phyloP scores from a whole-genome alignment of 37 sponge, comb jelly and placozoan species.

The Chondrosia reniformis region DNA sequence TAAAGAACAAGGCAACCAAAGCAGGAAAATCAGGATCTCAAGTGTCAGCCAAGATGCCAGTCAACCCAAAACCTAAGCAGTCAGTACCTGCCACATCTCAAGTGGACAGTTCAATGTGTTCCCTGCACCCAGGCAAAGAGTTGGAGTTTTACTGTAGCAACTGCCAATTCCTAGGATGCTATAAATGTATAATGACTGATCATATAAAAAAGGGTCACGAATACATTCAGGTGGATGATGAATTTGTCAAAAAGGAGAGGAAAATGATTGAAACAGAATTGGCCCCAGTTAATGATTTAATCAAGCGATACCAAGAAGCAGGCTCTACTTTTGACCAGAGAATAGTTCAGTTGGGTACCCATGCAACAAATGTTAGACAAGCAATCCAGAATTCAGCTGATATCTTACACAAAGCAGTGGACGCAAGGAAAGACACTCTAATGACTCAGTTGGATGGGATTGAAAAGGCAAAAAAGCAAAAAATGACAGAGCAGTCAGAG shows the following conservation, averaged over 20 bases:
- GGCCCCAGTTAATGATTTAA: not conserved
- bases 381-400: conserved; percentile 11
- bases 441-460: not conserved
- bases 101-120: not conserved
- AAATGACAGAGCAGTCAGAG: conserved; percentile 10
- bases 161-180: conserved; percentile 14
- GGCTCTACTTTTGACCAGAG: not conserved
- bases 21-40: not conserved
- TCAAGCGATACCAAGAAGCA: conserved; percentile 20
- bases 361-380: not conserved
- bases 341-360: not conserved
- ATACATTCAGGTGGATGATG: conserved; percentile 2
- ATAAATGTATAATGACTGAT: conserved; percentile 9
- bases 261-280: not conserved
- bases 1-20: conserved; percentile 10
- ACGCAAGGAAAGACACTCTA: conserved; percentile 10
- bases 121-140: conserved; percentile 5
- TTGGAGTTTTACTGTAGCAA: conserved; percentile 2
- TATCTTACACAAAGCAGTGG: conserved; percentile 5
- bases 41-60: not conserved
- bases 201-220: conserved; percentile 23
- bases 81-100: not conserved
- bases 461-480: not conserved
- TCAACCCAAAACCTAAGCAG: not conserved
- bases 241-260: conserved; percentile 6